A percentile compares a stretch with the other conserved stretches of the same genome.
Evolutionary conservation across 2,797 vertebrate genomes (phyloP).

Genomic region (Xiphorhynchus erythropygius): DNA sequence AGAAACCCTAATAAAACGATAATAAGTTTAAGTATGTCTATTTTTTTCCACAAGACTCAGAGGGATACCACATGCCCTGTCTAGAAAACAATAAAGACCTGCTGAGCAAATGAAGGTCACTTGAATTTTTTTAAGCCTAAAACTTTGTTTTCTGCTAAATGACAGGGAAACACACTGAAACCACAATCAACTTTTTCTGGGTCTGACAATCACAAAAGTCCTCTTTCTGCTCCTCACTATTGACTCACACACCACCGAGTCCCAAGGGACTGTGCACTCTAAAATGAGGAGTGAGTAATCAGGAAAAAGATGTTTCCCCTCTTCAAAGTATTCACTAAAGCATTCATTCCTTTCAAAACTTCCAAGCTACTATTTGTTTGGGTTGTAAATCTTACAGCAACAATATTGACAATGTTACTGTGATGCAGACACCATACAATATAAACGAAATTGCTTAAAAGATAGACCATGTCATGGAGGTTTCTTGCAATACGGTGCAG

Average conservation of each 20-base stretch:
- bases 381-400: neutral
- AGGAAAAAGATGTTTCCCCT: slow-evolving; percentile 72
- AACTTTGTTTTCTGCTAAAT: neutral
- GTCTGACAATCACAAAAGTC: neutral
- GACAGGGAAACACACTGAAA: neutral
- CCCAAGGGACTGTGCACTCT: slow-evolving; percentile 6
- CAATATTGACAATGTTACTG: neutral
- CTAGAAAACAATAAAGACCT: neutral
- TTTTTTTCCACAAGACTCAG: neutral
- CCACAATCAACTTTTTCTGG: neutral
- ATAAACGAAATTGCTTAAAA: neutral
- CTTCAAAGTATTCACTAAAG: slow-evolving; percentile 54
- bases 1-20: neutral
- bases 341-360: slow-evolving; percentile 28
- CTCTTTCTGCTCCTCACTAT: slow-evolving; percentile 2
- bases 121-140: neutral
- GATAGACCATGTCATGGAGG: neutral
- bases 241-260: slow-evolving; percentile 27
- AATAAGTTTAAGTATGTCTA: neutral
- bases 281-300: slow-evolving; percentile 51
- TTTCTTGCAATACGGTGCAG: neutral
- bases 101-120: neutral
- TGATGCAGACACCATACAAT: neutral
- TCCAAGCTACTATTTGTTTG: neutral
- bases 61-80: neutral